A percentile compares a stretch with the other conserved stretches of the same genome.
These are phyloP conservation scores for Rutilus rutilus DNA, from an alignment of 2,113 vertebrate genomes.

Conservation along the genomic window DNA sequence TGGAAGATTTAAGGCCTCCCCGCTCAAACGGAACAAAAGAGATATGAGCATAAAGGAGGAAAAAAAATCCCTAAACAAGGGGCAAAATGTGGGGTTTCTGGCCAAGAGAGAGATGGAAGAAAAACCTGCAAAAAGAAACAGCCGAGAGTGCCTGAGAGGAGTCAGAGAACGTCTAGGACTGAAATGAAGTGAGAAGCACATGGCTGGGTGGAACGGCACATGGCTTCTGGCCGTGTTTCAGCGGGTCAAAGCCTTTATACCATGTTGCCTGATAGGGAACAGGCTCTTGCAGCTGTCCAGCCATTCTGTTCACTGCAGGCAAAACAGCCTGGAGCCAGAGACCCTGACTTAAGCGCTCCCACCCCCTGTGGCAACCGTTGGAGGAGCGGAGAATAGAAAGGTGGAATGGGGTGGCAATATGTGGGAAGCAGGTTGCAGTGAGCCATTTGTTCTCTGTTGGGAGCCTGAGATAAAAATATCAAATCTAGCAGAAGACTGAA, in stretches of 20 bases:
- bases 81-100: constrained; percentile 38
- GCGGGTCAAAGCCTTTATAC: constrained; percentile 48
- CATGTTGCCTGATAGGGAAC: constrained; percentile 62
- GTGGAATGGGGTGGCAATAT: constrained; percentile 59
- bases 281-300: constrained; percentile 64
- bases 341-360: constrained; percentile 51
- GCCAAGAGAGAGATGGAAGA: background rate
- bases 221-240: constrained; percentile 52
- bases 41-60: background rate
- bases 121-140: background rate
- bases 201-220: background rate
- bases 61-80: constrained; percentile 28
- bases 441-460: constrained; percentile 48
- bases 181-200: constrained; percentile 22
- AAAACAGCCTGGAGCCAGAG: constrained; percentile 42
- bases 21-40: constrained; percentile 26
- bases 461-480: constrained; percentile 42
- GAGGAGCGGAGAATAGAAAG: constrained; percentile 41
- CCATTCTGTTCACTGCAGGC: constrained; percentile 67
- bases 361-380: constrained; percentile 53
- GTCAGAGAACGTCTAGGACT: constrained; percentile 10
- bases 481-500: constrained; percentile 24
- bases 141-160: constrained; percentile 14
- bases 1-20: constrained; percentile 29
- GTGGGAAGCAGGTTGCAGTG: constrained; percentile 32